Percentiles rank a stretch among this genome's conserved stretches.
Evolutionary conservation across 2,797 vertebrate genomes (phyloP).

Genomic region (Darevskia mixta): DNA sequence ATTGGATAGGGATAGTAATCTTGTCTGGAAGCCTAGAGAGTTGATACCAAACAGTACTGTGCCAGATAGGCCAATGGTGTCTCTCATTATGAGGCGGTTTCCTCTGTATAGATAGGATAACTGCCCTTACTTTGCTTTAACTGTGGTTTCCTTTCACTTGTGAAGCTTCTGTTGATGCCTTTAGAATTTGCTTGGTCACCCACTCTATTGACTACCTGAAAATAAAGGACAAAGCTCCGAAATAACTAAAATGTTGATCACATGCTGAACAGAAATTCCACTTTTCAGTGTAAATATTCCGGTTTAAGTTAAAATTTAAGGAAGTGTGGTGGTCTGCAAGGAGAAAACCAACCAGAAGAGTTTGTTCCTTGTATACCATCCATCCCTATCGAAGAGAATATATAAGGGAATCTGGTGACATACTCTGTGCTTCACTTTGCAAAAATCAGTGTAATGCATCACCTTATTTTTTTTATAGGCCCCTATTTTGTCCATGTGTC

Average conservation of each 20-base stretch:
- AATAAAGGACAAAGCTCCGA: background rate
- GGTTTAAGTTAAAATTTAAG: background rate
- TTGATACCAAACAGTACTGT: background rate
- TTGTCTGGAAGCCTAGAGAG: no score
- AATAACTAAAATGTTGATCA: background rate
- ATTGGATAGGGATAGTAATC: background rate
- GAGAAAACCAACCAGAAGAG: no score
- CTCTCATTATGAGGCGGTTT: background rate
- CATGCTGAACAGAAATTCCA: background rate
- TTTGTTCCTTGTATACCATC: no score
- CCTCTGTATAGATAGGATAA: background rate
- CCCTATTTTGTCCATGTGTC: no score
- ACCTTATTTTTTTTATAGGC: no score
- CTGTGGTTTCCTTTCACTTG: background rate
- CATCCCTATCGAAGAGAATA: no score
- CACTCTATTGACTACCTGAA: background rate
- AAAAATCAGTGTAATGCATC: no score
- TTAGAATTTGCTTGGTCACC: background rate
- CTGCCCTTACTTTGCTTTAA: background rate
- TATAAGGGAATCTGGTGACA: background rate
- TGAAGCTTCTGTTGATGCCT: background rate
- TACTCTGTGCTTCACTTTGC: no score
- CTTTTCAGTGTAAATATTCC: background rate
- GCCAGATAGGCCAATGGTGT: background rate
- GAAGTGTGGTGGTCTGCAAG: no score